A percentile compares a stretch with the other conserved stretches of the same genome.
These are phyloP conservation scores for Orientallactaga sibirica DNA, from an alignment of 2,797 vertebrate species.

Conservation along the genomic window DNA sequence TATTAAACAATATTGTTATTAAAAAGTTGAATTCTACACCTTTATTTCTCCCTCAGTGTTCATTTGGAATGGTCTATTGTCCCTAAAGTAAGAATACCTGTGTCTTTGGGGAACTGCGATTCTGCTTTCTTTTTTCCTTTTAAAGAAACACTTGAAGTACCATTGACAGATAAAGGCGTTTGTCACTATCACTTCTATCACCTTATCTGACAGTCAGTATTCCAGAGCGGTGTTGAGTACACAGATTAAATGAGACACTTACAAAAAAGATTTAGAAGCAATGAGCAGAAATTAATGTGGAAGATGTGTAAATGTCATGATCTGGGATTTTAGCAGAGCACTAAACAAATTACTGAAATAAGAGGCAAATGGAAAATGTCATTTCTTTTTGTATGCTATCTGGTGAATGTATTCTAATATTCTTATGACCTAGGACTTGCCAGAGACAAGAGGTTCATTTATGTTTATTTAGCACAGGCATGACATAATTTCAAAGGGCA, in stretches of 20 bases:
- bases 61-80: neutral
- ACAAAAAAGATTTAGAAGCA: slow-evolving; percentile 50
- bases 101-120: slow-evolving; percentile 25
- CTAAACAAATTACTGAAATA: slow-evolving; percentile 39
- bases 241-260: slow-evolving; percentile 33
- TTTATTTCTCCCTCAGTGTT: neutral
- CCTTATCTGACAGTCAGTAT: neutral
- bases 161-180: neutral
- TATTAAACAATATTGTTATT: too few relatives aligned
- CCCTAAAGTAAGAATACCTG: slow-evolving; percentile 50
- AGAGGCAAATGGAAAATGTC: neutral
- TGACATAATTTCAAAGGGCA: slow-evolving; percentile 10
- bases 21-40: slow-evolving; percentile 19
- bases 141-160: slow-evolving; percentile 50
- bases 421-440: neutral
- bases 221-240: neutral
- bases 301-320: slow-evolving; percentile 23
- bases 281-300: slow-evolving; percentile 14
- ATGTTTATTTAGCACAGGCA: neutral
- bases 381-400: slow-evolving; percentile 28
- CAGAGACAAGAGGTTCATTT: neutral
- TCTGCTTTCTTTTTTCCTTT: slow-evolving; percentile 1
- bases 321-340: slow-evolving; percentile 6
- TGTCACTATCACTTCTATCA: neutral
- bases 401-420: neutral